A percentile compares a stretch with the other conserved stretches of the same genome.
These are phyloP conservation scores for Calliscelio sp. DNA, from an alignment of 2,888 invertebrate genomes.

Conservation along the genomic window DNA sequence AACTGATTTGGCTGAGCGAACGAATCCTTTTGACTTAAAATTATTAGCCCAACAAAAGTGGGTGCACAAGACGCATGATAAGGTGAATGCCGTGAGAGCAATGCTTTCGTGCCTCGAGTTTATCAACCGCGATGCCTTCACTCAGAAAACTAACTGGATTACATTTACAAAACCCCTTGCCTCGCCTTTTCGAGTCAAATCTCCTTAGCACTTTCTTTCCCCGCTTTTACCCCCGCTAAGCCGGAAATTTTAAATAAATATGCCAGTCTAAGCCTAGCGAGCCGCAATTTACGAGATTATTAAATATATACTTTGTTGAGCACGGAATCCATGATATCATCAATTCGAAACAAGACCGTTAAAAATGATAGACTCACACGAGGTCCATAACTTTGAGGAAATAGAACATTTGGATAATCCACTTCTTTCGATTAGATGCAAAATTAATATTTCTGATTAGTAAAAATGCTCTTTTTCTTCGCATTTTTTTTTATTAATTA, in stretches of 20 bases:
- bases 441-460: too few relatives aligned
- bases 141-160: slow-evolving; percentile 77
- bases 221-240: slow-evolving; percentile 29
- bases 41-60: slow-evolving; percentile 46
- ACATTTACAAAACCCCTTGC: slow-evolving; percentile 73
- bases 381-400: too few relatives aligned
- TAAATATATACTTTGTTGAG: slow-evolving; percentile 61
- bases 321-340: slow-evolving; percentile 53
- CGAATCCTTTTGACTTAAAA: slow-evolving; percentile 5
- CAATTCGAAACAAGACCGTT: slow-evolving; percentile 28
- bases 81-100: slow-evolving; percentile 74
- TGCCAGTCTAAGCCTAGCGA: slow-evolving; percentile 58
- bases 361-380: slow-evolving; percentile 13
- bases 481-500: too few relatives aligned
- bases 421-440: too few relatives aligned
- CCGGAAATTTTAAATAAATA: slow-evolving; percentile 71
- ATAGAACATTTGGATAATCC: too few relatives aligned
- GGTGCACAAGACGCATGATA: slow-evolving; percentile 68
- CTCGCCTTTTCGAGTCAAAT: slow-evolving; percentile 30
- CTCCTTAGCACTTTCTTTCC: slow-evolving; percentile 49
- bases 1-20: not conserved
- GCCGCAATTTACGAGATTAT: slow-evolving; percentile 66
- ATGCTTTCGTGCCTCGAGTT: slow-evolving; percentile 75
- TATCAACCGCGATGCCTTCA: slow-evolving; percentile 77
- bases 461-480: too few relatives aligned